Evolutionary conservation across 2,113 vertebrate genomes (phyloP), one percentile per base, ranked within the genome.

Genomic region (Calyptommatus sinebrachiatus): DNA sequence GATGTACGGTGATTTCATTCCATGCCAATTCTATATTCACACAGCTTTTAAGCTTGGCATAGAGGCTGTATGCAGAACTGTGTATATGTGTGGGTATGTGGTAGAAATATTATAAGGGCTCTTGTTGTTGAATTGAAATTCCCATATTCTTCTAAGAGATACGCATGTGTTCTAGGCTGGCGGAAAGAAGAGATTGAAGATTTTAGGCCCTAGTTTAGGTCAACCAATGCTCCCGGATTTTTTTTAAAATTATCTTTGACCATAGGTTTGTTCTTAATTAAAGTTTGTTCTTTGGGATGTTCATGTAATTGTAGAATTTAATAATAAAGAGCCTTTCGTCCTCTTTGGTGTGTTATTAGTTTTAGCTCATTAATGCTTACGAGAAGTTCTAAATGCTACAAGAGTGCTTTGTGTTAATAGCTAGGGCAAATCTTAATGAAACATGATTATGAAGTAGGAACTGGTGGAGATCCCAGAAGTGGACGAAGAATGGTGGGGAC

Each of bases 331-430:
- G 20, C 62, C 57, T 69, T 71, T 50, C 67, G 84, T 77, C 74
- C 28, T 87, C 87, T 76, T 83, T 74, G 46, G 84, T 68, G 68
- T 87, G 85, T 83, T 89, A 76, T 81, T 79, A 87, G 31, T 62
- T 82, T 89, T 80, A 85, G 77, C 83, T 74, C 70, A 80, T 89
- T 76, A 85, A 85, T 87, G 86, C 89, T 84, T 79, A 63, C 83
- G 78, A 74, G 67, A 22, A 69, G 60, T 81, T 88, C 79, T 79
- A 76, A 74, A 20, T 77, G 76, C 71, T 80, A 12, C 45, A 88
- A 86, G 72, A 68, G 71, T 6, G 8, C 29, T 78, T 28, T 75
- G 76, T 81, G 82, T 76, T 86, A 80, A 87, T 45, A 45, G 69
- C 67, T 80, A 82, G 57, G 61, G 26, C 86, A 73, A 79, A 66